These are phyloP conservation scores for Aspidapion aeneum DNA, from an alignment of 2,888 invertebrate species.

Conservation along the genomic window DNA sequence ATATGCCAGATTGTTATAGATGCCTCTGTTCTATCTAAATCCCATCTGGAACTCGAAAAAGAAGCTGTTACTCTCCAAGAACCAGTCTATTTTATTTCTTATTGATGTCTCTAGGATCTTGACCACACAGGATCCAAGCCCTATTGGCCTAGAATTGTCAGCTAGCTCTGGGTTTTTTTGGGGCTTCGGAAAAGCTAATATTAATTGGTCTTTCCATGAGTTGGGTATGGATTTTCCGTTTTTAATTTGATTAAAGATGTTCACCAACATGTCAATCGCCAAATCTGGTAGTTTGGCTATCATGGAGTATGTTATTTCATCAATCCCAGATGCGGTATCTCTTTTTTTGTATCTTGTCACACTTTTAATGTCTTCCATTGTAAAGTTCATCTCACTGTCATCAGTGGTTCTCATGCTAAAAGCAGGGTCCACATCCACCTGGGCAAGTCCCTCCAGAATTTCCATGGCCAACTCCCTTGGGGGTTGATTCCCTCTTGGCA, in stretches of 20 bases:
- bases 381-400: not conserved
- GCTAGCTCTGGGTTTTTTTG: not conserved
- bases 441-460: not conserved
- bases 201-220: not conserved
- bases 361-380: not conserved
- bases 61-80: not conserved
- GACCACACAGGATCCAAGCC: not conserved
- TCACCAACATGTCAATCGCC: not conserved
- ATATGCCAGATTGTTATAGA: conserved; percentile 4
- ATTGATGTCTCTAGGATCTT: not conserved
- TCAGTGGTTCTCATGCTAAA: not conserved
- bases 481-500: not conserved
- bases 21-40: not conserved
- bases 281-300: not conserved
- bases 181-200: not conserved
- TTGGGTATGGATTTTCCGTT: not conserved
- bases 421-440: not conserved
- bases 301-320: conserved; percentile 3
- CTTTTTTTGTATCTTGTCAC: not conserved
- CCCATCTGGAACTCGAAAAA: not conserved
- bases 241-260: not conserved
- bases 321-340: not conserved
- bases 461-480: not conserved
- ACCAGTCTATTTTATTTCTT: not conserved
- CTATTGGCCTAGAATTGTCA: not conserved